Base-by-base conservation (phyloP, 1,140 invertebrate genomes). In the Drosophila jambulina region DNA sequence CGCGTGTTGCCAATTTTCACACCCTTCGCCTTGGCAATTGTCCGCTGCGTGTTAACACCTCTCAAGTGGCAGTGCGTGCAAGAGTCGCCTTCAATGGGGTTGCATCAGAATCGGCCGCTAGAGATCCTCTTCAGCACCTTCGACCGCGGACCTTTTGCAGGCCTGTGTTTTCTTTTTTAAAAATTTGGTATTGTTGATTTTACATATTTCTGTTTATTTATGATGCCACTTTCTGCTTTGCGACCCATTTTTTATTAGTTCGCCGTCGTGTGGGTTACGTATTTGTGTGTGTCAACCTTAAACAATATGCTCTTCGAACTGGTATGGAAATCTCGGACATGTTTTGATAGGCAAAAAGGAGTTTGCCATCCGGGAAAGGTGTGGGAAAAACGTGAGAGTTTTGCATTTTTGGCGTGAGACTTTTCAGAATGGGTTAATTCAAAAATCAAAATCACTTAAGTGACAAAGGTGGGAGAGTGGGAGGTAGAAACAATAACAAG, bases 1-100 rank as follows among this genome's bases (percentile, higher is more conserved):
- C 91, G 86, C 91, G 91, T 91, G 91, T 88, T 91, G 83, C 81
- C 83, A 91, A 91, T 88, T 92, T 92, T 91, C 86, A 88, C 91
- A 91, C 91, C 91, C 91, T 80, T 76, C 77, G 72, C 51, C 72
- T 72, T 68, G 79, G 45, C 86, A 80, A 90, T 86, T 91, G 86
- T 91, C 86, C 86, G 86, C 77, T 75, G 68, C 79, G 57, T 91
- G 86, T 91, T 90, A 86, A 91, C 85, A 90, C 82, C 86, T 77
- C 57, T 85, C 61, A 78, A 81, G 80, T 78, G 75, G 76, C 32
- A 54, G 82, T 76, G 71, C 72, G 76, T 78, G 80, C 59, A 49
- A 4, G 34, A 56, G 53, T 38, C 78, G 43, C 69, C 49, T 65
- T 64, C 54, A 2, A 40, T 27, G 77, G 84, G 84, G 80, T 83